phyloP scores from a whole-genome alignment of 2,113 vertebrate species.

The Chelonoidis abingdonii region DNA sequence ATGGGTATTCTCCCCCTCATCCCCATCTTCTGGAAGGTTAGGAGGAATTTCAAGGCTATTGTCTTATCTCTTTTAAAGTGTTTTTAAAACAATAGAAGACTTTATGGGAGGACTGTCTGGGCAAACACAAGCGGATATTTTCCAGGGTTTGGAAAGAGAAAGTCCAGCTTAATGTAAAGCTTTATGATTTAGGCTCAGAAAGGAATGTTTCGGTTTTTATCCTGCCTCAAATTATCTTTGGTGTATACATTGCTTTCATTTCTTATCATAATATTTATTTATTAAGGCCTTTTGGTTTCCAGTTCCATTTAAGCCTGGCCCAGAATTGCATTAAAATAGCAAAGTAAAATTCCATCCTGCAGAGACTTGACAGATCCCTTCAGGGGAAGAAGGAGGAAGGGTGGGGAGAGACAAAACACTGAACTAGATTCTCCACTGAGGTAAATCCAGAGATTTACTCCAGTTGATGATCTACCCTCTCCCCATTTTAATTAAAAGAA shows the following conservation, averaged over 20 bases:
- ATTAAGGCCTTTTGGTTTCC: conserved; percentile 84
- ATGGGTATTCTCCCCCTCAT: background rate
- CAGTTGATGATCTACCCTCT: background rate
- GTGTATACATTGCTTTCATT: conserved; percentile 83
- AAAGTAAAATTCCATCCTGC: conserved; percentile 85
- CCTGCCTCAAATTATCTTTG: conserved; percentile 74
- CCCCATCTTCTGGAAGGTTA: conserved; percentile 60
- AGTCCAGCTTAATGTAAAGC: conserved; percentile 51
- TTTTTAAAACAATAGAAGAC: conserved; percentile 66
- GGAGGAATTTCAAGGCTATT: conserved; percentile 69
- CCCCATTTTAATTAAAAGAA: background rate
- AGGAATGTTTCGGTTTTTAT: conserved; percentile 77
- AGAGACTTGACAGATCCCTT: conserved; percentile 83
- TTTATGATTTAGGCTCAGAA: conserved; percentile 68
- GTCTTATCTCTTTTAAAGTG: conserved; percentile 70
- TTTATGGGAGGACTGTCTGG: conserved; percentile 54
- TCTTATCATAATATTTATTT: conserved; percentile 90
- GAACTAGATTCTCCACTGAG: conserved; percentile 22
- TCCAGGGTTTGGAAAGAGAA: conserved; percentile 56
- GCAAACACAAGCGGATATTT: conserved; percentile 41
- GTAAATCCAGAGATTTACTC: fast-evolving
- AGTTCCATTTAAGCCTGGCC: conserved; percentile 86
- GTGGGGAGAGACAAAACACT: conserved; percentile 60
- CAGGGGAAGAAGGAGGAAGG: conserved; percentile 76
- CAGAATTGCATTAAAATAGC: conserved; percentile 86